Conservation (phyloP, 1,140 invertebrate genomes). For the Neuroterus valhalla region DNA sequence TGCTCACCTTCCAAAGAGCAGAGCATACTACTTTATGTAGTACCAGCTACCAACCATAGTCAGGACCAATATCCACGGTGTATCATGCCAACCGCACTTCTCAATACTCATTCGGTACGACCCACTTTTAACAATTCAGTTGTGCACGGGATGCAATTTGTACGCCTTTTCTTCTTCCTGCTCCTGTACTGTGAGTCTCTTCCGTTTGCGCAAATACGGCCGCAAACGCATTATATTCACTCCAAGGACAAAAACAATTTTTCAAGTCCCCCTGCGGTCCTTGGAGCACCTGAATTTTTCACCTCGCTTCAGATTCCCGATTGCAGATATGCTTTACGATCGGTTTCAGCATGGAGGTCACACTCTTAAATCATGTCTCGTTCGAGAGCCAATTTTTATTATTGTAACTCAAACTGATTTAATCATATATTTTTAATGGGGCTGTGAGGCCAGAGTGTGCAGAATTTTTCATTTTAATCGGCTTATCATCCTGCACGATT, state of each 20-base stretch:
- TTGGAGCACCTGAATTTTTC: neutral
- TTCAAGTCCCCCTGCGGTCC: neutral
- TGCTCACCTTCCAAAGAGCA: conserved; percentile 26
- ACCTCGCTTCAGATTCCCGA: neutral
- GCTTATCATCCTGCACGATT: too few species aligned
- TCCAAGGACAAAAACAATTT: neutral
- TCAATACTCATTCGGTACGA: conserved; percentile 19
- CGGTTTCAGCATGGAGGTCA: neutral
- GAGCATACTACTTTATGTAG: conserved; percentile 16
- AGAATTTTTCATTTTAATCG: too few species aligned
- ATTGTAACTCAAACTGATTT: too few species aligned
- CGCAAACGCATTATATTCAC: neutral
- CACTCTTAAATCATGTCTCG: neutral
- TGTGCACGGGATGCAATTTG: conserved; percentile 6
- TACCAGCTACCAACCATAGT: neutral
- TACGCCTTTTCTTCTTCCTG: conserved; percentile 2
- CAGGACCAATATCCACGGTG: too few species aligned
- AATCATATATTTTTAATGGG: too few species aligned
- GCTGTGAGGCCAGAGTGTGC: too few species aligned
- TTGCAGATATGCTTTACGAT: neutral
- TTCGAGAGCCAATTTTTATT: too few species aligned
- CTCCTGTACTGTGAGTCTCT: neutral
- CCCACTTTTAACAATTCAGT: conserved; percentile 22
- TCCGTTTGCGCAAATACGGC: neutral
- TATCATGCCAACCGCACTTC: neutral